Evolutionary conservation across 2,113 vertebrate species (phyloP).

Genomic region (Microcebus tavaratra): DNA sequence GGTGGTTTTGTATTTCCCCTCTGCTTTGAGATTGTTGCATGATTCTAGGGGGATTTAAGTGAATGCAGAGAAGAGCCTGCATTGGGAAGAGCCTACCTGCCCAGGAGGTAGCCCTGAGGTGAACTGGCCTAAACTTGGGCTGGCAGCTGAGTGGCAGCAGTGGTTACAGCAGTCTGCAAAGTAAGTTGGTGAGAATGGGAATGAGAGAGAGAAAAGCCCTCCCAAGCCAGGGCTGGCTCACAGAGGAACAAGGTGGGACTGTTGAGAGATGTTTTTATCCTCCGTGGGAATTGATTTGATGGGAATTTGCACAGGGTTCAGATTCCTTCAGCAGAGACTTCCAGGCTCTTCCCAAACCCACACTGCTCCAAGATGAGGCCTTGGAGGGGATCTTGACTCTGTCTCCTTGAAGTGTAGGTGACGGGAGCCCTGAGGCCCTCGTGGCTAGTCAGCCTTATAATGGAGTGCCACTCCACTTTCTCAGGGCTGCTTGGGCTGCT

Average conservation of each 20-base stretch:
- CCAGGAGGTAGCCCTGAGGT: neutral
- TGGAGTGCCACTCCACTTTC: neutral
- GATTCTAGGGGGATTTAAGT: neutral
- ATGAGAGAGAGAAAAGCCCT: neutral
- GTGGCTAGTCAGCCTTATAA: neutral
- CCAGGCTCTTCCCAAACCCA: neutral
- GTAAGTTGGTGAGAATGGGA: neutral
- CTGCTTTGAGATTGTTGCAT: constrained; percentile 67
- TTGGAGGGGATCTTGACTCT: neutral
- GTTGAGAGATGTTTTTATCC: neutral
- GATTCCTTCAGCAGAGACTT: neutral
- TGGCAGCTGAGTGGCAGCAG: neutral
- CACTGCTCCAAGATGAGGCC: neutral
- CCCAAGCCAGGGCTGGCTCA: neutral
- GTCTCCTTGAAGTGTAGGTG: neutral
- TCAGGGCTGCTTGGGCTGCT: neutral
- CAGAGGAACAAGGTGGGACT: neutral
- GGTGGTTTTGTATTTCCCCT: constrained; percentile 58
- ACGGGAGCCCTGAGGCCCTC: neutral
- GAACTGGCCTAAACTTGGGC: neutral
- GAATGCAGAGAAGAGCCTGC: neutral
- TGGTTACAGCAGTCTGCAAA: neutral
- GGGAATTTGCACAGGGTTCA: constrained; percentile 23
- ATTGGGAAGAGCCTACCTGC: neutral
- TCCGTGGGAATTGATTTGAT: neutral